phyloP scores from a whole-genome alignment of 2,113 vertebrate genomes.

The Perca flavescens region DNA sequence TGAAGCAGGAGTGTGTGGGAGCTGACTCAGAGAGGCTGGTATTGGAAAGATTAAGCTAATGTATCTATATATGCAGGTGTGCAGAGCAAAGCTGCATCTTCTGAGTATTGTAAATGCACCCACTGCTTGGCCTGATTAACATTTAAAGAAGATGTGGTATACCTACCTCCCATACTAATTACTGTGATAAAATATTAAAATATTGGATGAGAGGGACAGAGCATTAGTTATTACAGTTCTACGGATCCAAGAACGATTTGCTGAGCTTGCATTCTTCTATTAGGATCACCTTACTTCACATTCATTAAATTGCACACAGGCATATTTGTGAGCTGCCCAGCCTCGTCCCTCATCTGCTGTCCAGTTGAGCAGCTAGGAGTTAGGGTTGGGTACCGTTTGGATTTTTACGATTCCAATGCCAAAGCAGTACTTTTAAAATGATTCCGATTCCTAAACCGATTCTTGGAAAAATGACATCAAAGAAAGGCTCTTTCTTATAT shows the following conservation, averaged over 20 bases:
- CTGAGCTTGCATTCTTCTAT: constrained; percentile 49
- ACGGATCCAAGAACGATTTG: constrained; percentile 36
- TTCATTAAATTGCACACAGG: constrained; percentile 15
- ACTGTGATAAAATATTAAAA: constrained; percentile 43
- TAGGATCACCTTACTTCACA: constrained; percentile 28
- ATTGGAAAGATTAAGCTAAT: constrained; percentile 10
- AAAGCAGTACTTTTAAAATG: too few species aligned
- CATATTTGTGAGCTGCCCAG: constrained; percentile 5
- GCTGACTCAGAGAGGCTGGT: constrained; percentile 23
- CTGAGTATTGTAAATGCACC: constrained; percentile 34
- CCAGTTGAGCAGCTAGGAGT: neutral
- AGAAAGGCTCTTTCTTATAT: too few species aligned
- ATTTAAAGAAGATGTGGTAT: constrained; percentile 56
- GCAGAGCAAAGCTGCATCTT: neutral
- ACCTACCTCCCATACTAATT: constrained; percentile 41
- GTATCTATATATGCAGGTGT: constrained; percentile 29
- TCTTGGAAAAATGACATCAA: too few species aligned
- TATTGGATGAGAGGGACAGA: constrained; percentile 23
- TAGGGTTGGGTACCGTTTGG: too few species aligned
- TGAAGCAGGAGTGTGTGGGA: constrained; percentile 22
- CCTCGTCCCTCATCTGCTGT: neutral
- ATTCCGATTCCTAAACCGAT: too few species aligned
- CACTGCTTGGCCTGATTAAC: constrained; percentile 47
- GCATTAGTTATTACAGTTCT: constrained; percentile 48
- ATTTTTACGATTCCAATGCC: too few species aligned